A percentile compares a stretch with the other conserved stretches of the same genome.
phyloP scores from a whole-genome alignment of 2,113 vertebrate species.

The Burhinus oedicnemus region DNA sequence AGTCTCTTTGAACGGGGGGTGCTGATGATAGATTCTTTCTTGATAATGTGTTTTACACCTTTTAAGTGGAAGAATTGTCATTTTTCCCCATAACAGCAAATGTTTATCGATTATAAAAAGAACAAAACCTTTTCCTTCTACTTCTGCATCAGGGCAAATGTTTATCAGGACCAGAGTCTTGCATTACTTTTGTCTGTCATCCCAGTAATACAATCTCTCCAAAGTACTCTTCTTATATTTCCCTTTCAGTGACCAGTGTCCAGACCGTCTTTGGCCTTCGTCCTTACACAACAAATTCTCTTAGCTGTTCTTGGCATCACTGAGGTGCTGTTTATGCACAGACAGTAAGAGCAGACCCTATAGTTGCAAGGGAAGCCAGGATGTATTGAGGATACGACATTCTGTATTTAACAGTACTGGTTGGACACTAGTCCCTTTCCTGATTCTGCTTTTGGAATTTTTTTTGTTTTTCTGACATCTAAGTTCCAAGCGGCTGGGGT shows the following conservation, averaged over 20 bases:
- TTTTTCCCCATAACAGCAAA: neutral
- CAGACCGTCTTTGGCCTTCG: neutral
- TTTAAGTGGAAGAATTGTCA: neutral
- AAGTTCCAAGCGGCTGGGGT: constrained; percentile 48
- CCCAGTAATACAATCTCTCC: constrained; percentile 1
- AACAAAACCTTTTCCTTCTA: constrained; percentile 25
- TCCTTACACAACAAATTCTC: neutral
- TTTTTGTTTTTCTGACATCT: neutral
- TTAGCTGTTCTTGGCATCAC: neutral
- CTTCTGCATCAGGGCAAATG: neutral
- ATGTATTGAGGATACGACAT: constrained; percentile 34
- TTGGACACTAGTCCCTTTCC: constrained; percentile 46
- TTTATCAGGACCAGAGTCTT: neutral
- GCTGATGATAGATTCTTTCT: neutral
- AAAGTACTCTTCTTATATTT: constrained; percentile 5
- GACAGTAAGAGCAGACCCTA: neutral
- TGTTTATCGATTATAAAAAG: neutral
- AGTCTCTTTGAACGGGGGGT: neutral
- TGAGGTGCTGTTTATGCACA: neutral
- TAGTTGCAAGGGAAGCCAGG: constrained; percentile 40
- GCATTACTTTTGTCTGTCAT: neutral
- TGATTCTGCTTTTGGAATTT: neutral
- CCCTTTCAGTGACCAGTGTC: neutral
- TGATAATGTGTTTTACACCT: neutral
- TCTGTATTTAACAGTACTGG: constrained; percentile 49